Base-by-base conservation (phyloP, 2,888 invertebrate genomes). In the Drosophila demipolita region DNA sequence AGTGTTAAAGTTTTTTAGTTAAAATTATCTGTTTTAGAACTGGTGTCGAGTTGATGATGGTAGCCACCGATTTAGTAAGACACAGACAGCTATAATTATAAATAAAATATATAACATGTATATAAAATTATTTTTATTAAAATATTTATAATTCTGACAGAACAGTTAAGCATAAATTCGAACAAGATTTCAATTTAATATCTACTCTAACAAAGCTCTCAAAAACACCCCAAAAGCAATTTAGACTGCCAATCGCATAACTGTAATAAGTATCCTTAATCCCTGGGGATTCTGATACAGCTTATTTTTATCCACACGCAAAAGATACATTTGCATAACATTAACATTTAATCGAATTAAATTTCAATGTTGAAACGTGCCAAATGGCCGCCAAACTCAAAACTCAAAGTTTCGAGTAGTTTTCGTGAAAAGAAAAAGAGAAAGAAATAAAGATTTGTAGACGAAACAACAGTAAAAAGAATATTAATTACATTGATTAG, bases 261-360 rank as follows among this genome's bases (percentile, higher is more conserved):
- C 38, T 29, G 36, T 36, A 57, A 63, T 49, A 29, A 23, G 6
- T 57, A 62, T 49, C 26, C 32, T 40, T 20, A 60, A 78, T 57
- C 33, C 45, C 64, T 32, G 29, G 77, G 55, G 72, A 63, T 72
- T 33, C 20, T 33, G 36, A 55, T 38, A 23, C 3, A 33, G 23
- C 58, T 42, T 54, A 60, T 49, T 61, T 36, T 8, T 38, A 45
- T 17, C 23, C 53, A 53, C 26, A 23, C 38, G 61, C 57, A 54
- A 55, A 48, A 59, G 59, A 55, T 15, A 52, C 78, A 77, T 78
- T 71, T 75, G 69, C 79, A 79, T 78, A 60, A 67, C 55, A 45
- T 58, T 45, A 61, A 74, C 59, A 49, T 57, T 78, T 68, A 67
- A 75, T 68, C 64, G 78, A 75, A 62, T 71, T 50, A 36, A 40